These are phyloP conservation scores for Aphidius ervi DNA, from an alignment of 1,140 invertebrate genomes.

Conservation along the genomic window DNA sequence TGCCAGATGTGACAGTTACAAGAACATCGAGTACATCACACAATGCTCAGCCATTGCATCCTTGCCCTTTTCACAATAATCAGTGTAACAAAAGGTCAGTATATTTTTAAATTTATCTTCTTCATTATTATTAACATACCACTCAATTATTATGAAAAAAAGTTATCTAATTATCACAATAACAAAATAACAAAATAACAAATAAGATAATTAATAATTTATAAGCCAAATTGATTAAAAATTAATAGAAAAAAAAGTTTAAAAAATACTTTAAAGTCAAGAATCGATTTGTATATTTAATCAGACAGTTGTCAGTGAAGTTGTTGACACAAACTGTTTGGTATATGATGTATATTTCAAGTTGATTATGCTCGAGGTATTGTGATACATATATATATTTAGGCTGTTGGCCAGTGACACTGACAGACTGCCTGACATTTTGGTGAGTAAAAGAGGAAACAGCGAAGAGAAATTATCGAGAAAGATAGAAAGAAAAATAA, in stretches of 20 bases:
- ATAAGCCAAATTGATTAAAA: too few relatives aligned
- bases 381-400: constrained; percentile 6
- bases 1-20: constrained; percentile 26
- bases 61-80: constrained; percentile 38
- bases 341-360: too few relatives aligned
- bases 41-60: constrained; percentile 43
- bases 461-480: not conserved
- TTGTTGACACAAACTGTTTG: too few relatives aligned
- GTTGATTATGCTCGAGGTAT: too few relatives aligned
- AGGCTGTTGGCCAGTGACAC: constrained; percentile 7
- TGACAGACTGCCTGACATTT: constrained; percentile 17
- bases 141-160: too few relatives aligned
- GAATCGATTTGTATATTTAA: too few relatives aligned
- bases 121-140: constrained; percentile 27
- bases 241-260: too few relatives aligned
- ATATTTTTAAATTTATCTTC: constrained; percentile 25
- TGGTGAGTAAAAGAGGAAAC: constrained; percentile 3
- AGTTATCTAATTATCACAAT: too few relatives aligned
- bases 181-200: too few relatives aligned
- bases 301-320: not conserved
- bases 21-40: constrained; percentile 21
- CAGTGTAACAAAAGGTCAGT: too few relatives aligned
- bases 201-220: too few relatives aligned
- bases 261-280: too few relatives aligned
- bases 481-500: constrained; percentile 1